phyloP scores from a whole-genome alignment of 2,797 vertebrate genomes.

The Spinibarbus caldwelli region DNA sequence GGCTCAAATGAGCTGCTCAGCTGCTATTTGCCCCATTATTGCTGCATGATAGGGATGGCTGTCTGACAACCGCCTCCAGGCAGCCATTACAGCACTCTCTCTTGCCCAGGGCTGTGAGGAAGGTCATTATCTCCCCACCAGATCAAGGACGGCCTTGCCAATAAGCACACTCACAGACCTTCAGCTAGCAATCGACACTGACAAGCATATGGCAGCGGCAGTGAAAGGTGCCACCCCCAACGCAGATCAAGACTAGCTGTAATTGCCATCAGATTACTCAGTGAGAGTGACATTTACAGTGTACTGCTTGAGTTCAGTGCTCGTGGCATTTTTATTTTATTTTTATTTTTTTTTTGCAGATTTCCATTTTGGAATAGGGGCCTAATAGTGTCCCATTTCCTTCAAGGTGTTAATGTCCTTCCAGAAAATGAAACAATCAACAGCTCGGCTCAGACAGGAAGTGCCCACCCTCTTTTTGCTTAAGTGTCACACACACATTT shows the following conservation, averaged over 20 bases:
- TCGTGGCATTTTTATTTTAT: neutral
- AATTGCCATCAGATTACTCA: constrained; percentile 36
- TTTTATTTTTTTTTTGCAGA: neutral
- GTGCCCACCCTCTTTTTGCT: neutral
- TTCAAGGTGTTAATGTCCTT: constrained; percentile 39
- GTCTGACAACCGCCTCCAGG: constrained; percentile 43
- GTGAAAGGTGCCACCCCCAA: constrained; percentile 1
- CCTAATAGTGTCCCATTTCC: constrained; percentile 52
- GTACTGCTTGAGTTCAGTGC: neutral
- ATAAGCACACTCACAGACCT: constrained; percentile 26
- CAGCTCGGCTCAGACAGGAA: constrained; percentile 26
- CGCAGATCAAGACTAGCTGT: constrained; percentile 19
- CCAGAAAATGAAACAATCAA: constrained; percentile 55
- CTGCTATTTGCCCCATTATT: constrained; percentile 38
- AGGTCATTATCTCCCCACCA: constrained; percentile 41
- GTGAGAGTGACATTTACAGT: constrained; percentile 21
- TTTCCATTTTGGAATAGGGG: constrained; percentile 16
- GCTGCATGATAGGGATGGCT: constrained; percentile 20
- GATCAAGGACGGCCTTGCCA: constrained; percentile 38
- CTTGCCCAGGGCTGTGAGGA: constrained; percentile 17
- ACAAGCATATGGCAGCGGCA: constrained; percentile 46
- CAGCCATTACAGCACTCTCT: constrained; percentile 61
- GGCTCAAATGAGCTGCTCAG: neutral
- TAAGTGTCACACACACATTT: neutral
- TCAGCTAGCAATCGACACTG: constrained; percentile 21